Base-by-base conservation (phyloP, 2,888 invertebrate species). In the Chironomus riparius region DNA sequence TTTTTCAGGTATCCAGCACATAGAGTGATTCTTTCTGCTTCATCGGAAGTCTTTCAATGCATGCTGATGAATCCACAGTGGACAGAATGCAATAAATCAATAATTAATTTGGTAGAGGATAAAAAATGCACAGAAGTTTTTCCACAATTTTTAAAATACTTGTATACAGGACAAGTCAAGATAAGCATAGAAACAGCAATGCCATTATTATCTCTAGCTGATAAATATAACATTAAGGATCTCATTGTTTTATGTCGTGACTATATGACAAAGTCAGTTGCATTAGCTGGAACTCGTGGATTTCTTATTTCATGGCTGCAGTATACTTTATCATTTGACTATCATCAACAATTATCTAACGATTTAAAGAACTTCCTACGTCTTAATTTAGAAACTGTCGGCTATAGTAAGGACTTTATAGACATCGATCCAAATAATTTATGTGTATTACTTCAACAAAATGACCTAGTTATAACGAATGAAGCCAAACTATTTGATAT, bases 61-160 rank as follows among this genome's bases (percentile, higher is more conserved):
- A 97, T 97, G 97, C 84, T 97, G 65, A 95, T 95, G 92, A 94
- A 92, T 81, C 91, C 95, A 0, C 92, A 93, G 81, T 97, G 97
- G 97, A 91, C 89, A 73, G 97, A 97, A 82, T 94, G 94, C 82
- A 88, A 92, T 76, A 93, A 94, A 83, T 92, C 91, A 79, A 87
- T 90, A 65, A 92, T 97, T 70, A 91, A 92, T 71, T 85, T 97
- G 13, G 91, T 93, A 80, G 97, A 97, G 85, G 92, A 94, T 12
- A 90, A 92, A 0, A 89, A 90, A 75, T 97, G 96, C 81, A 90
- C 91, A 22, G 86, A 88, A 50, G 93, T 95, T 68, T 97, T 97
- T 85, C 92, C 92, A 77, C 90, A 92, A 81, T 97, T 97, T 83
- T 86, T 97, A 24, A 92, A 93, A 84, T 90, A 87, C 80, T 84